phyloP scores from a whole-genome alignment of 1,140 invertebrate genomes.

The Drosophila murphyi region DNA sequence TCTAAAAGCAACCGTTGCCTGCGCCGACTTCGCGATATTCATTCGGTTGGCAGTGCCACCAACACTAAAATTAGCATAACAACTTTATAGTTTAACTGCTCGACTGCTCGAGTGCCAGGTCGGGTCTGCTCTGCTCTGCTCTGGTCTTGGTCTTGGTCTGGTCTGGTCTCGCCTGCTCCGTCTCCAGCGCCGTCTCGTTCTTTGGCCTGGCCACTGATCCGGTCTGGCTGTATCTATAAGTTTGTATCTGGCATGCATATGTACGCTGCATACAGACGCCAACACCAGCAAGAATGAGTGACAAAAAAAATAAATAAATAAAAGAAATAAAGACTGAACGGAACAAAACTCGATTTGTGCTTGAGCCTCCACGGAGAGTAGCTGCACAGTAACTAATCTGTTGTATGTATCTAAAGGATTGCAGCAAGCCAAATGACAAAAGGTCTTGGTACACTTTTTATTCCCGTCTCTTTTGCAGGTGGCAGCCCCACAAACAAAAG shows the following conservation, averaged over 20 bases:
- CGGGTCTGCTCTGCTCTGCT: slow-evolving; percentile 3
- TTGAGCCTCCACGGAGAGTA: slow-evolving; percentile 1
- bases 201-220: slow-evolving; percentile 10
- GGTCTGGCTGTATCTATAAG: slow-evolving; percentile 65
- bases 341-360: slow-evolving; percentile 38
- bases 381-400: slow-evolving; percentile 59
- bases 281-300: slow-evolving; percentile 37
- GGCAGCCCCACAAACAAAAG: slow-evolving; percentile 5
- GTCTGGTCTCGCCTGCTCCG: not conserved
- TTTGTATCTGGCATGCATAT: slow-evolving; percentile 71
- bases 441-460: slow-evolving; percentile 33
- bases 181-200: not conserved
- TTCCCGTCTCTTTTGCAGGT: slow-evolving; percentile 21
- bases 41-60: slow-evolving; percentile 49
- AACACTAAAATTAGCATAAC: slow-evolving; percentile 84
- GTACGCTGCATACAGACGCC: slow-evolving; percentile 30
- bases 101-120: slow-evolving; percentile 17
- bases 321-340: slow-evolving; percentile 31
- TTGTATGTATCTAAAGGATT: slow-evolving; percentile 74
- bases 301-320: slow-evolving; percentile 49
- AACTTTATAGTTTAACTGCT: slow-evolving; percentile 84
- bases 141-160: slow-evolving; percentile 31
- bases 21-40: slow-evolving; percentile 1
- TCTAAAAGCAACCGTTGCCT: slow-evolving; percentile 52
- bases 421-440: slow-evolving; percentile 51